phyloP scores from a whole-genome alignment of 2,888 invertebrate genomes.

The Chrysomela aeneicollis region DNA sequence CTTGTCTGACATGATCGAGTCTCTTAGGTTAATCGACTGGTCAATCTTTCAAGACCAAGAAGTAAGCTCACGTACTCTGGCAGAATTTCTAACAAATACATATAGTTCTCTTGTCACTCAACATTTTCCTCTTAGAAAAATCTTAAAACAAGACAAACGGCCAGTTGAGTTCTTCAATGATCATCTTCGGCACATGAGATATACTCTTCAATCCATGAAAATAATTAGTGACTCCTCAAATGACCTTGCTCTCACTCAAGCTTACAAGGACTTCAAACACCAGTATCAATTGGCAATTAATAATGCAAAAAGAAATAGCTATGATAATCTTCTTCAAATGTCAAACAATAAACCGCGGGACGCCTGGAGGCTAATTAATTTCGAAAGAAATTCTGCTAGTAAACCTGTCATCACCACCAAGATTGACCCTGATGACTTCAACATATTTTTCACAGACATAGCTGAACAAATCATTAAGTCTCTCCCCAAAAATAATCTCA shows the following conservation, averaged over 20 bases:
- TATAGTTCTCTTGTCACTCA: conserved; percentile 1
- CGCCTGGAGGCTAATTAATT: conserved; percentile 17
- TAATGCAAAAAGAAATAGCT: conserved; percentile 9
- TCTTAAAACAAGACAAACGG: neutral
- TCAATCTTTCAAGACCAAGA: neutral
- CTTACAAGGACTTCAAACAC: neutral
- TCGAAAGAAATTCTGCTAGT: neutral
- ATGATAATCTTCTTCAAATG: conserved; percentile 4
- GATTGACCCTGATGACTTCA: conserved; percentile 9
- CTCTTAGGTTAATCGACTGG: too few species aligned
- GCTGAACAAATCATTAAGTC: conserved; percentile 7
- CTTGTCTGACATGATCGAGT: neutral
- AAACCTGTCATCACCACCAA: neutral
- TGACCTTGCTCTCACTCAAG: conserved; percentile 1
- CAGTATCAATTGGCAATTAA: conserved; percentile 5
- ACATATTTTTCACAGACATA: conserved; percentile 15
- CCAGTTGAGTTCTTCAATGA: conserved; percentile 4
- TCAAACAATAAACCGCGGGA: conserved; percentile 8
- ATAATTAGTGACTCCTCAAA: neutral
- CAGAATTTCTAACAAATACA: neutral
- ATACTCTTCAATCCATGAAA: neutral
- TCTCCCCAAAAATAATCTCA: neutral
- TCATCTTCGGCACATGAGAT: conserved; percentile 2
- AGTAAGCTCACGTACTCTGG: neutral
- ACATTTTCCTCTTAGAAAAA: neutral